Conservation (phyloP, 2,113 vertebrate genomes). For the Tachuris rubrigastra region DNA sequence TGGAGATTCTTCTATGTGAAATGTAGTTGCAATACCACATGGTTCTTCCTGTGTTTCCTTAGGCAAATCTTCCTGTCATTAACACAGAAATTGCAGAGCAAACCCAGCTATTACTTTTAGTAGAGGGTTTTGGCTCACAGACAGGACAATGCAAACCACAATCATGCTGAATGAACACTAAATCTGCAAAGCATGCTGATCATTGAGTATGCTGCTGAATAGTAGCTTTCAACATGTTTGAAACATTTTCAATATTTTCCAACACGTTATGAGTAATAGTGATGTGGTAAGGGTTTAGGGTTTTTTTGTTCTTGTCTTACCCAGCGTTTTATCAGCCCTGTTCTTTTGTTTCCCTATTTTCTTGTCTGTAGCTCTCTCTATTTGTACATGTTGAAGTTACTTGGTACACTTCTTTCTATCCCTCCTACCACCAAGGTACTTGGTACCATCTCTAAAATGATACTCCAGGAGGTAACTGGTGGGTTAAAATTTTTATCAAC, state of each 20-base stretch:
- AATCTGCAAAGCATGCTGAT: background rate
- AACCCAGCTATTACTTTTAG: background rate
- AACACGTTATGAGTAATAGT: background rate
- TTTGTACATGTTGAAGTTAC: conserved; percentile 22
- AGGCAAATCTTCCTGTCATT: background rate
- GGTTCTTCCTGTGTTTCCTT: background rate
- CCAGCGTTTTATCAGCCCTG: conserved; percentile 10
- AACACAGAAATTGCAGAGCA: background rate
- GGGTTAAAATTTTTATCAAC: background rate
- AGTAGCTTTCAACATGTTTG: background rate
- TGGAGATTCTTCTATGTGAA: background rate
- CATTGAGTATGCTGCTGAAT: background rate
- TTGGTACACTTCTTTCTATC: background rate
- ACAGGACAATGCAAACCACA: background rate
- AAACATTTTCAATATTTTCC: background rate
- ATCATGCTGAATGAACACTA: background rate
- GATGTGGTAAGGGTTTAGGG: background rate
- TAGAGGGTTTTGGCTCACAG: background rate
- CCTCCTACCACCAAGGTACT: conserved; percentile 6
- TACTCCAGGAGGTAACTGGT: background rate
- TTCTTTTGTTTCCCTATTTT: background rate
- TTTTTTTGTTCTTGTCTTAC: background rate
- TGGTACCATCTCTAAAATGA: conserved; percentile 16
- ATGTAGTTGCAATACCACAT: background rate
- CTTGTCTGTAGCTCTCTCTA: background rate